phyloP scores from a whole-genome alignment of 2,888 invertebrate species.

The Heterodera filipjevi region DNA sequence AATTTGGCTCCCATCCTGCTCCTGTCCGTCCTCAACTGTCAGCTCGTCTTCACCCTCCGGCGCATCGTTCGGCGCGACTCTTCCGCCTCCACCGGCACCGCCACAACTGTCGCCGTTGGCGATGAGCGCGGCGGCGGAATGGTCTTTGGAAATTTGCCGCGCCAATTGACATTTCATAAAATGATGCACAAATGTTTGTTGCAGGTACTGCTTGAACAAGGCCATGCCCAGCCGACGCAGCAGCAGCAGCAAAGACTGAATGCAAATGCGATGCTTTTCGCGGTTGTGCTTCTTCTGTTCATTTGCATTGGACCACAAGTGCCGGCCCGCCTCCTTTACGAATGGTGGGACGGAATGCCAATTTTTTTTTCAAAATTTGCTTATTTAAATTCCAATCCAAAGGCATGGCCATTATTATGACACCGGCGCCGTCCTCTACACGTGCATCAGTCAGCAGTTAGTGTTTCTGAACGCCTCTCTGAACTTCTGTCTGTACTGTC shows the following conservation, averaged over 20 bases:
- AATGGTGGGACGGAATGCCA: constrained; percentile 48
- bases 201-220: constrained; percentile 13
- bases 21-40: constrained; percentile 55
- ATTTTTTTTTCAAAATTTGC: not conserved
- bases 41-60: constrained; percentile 58
- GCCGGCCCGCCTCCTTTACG: constrained; percentile 62
- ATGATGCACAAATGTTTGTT: not conserved
- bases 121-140: not conserved
- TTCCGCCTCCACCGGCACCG: constrained; percentile 17
- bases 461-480: constrained; percentile 64
- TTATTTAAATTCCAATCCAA: no score
- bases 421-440: constrained; percentile 57
- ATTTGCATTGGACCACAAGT: constrained; percentile 64
- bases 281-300: constrained; percentile 62
- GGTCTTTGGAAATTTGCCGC: not conserved
- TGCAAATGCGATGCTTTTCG: constrained; percentile 65
- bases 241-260: constrained; percentile 46
- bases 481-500: constrained; percentile 64
- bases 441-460: constrained; percentile 60
- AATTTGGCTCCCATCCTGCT: constrained; percentile 60
- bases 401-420: constrained; percentile 47
- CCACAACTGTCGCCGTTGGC: constrained; percentile 28
- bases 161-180: no score
- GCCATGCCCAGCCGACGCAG: not conserved
- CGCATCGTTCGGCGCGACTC: constrained; percentile 57